phyloP scores from a whole-genome alignment of 2,113 vertebrate genomes.

The Geococcyx californianus region DNA sequence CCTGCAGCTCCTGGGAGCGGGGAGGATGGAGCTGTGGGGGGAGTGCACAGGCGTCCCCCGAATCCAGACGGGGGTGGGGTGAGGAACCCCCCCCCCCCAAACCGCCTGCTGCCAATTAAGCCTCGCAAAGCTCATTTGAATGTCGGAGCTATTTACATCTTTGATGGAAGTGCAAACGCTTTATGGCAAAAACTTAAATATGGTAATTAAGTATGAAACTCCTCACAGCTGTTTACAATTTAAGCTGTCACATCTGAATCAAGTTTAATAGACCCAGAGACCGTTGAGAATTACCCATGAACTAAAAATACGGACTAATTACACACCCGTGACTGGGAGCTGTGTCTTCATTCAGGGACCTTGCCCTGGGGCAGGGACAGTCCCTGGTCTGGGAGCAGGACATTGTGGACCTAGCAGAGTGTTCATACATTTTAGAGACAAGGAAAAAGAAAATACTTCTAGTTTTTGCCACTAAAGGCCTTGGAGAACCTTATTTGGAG shows the following conservation, averaged over 20 bases:
- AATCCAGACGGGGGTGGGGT: rapidly evolving
- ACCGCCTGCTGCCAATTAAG: constrained; percentile 15
- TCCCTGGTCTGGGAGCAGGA: neutral
- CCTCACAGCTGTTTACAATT: constrained; percentile 82
- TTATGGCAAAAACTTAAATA: constrained; percentile 75
- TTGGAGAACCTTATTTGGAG: constrained; percentile 12
- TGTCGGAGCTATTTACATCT: constrained; percentile 69
- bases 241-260: constrained; percentile 78
- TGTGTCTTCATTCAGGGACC: neutral
- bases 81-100: neutral
- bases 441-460: neutral
- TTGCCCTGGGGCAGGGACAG: neutral
- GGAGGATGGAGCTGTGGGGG: rapidly evolving
- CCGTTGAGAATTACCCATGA: constrained; percentile 71
- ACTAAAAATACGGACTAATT: constrained; percentile 75
- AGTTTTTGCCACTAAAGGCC: neutral
- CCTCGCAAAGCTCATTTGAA: constrained; percentile 51
- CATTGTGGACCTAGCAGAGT: neutral
- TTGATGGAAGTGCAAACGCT: constrained; percentile 65
- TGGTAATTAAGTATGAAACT: constrained; percentile 79
- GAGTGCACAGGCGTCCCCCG: neutral
- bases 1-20: neutral
- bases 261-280: constrained; percentile 75
- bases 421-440: rapidly evolving
- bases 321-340: constrained; percentile 8